phyloP scores from a whole-genome alignment of 1,140 invertebrate genomes.

The Pectinophora gossypiella region DNA sequence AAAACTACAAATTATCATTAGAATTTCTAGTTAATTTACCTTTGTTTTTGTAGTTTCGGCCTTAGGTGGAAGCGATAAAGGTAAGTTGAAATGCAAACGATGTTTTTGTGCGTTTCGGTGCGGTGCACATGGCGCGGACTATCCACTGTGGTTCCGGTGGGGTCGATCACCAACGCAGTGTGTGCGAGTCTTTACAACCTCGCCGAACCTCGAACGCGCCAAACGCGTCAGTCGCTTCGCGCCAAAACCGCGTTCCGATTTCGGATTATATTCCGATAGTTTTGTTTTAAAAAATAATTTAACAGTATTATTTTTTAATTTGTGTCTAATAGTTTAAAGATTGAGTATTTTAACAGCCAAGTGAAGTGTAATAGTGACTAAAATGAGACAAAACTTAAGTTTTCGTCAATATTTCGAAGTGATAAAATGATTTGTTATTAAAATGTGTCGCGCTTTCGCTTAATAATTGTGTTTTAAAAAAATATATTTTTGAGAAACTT shows the following conservation, averaged over 20 bases:
- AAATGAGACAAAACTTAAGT: background rate
- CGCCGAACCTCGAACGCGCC: conserved; percentile 32
- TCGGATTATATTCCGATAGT: background rate
- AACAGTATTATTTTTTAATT: too few species aligned
- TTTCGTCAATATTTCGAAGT: conserved; percentile 7
- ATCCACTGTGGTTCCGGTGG: conserved; percentile 71
- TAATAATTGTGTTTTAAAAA: background rate
- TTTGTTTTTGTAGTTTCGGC: background rate
- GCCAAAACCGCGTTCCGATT: conserved; percentile 21
- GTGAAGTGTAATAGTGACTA: background rate
- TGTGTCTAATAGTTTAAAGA: too few species aligned
- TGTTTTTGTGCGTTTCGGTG: conserved; percentile 48
- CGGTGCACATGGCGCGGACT: conserved; percentile 65
- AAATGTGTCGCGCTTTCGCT: background rate
- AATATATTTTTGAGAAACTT: conserved; percentile 7
- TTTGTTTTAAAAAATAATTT: background rate
- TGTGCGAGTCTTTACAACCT: conserved; percentile 46
- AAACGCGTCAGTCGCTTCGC: conserved; percentile 34
- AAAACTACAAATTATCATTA: conserved; percentile 51
- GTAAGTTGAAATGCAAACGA: background rate
- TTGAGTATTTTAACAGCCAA: too few species aligned
- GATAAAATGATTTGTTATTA: conserved; percentile 9
- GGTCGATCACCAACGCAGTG: conserved; percentile 66
- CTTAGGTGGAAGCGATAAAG: background rate
- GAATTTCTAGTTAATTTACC: conserved; percentile 16